Conservation (phyloP, 2,113 vertebrate species). For the Paramisgurnus dabryanus region DNA sequence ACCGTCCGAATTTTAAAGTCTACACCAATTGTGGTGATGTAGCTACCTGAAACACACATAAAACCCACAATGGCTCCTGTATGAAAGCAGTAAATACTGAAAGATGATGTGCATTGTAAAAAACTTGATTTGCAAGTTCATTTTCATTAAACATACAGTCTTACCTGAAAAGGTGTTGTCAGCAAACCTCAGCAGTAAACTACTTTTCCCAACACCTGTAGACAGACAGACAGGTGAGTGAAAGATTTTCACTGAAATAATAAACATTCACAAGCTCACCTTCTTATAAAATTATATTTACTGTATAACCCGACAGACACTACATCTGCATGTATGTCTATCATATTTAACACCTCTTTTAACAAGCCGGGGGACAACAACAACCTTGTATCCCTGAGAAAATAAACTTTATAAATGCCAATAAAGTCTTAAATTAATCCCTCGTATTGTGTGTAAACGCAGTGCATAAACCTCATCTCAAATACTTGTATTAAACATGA, state of each 20-base stretch:
- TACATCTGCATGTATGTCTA: too few species aligned
- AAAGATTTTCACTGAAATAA: not conserved
- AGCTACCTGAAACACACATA: slow-evolving; percentile 59
- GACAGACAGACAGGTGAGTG: slow-evolving; percentile 28
- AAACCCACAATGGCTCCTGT: not conserved
- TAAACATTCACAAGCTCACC: not conserved
- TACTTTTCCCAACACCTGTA: slow-evolving; percentile 89
- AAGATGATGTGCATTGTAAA: too few species aligned
- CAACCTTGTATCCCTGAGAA: not conserved
- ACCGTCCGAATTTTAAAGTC: slow-evolving; percentile 90
- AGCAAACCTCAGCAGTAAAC: slow-evolving; percentile 86
- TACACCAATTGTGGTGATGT: slow-evolving; percentile 88
- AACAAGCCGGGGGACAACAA: too few species aligned
- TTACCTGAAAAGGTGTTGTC: slow-evolving; percentile 91
- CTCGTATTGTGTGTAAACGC: not conserved
- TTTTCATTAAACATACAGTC: slow-evolving; percentile 15
- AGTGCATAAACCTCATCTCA: not conserved
- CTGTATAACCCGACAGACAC: too few species aligned
- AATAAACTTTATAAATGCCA: not conserved
- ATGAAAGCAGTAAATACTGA: too few species aligned
- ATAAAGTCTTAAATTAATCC: not conserved
- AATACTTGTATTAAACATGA: not conserved
- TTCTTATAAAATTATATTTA: not conserved
- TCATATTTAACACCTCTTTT: too few species aligned
- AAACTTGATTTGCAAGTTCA: too few species aligned